phyloP scores from a whole-genome alignment of 2,113 vertebrate genomes.

The Paracanthobrama guichenoti region DNA sequence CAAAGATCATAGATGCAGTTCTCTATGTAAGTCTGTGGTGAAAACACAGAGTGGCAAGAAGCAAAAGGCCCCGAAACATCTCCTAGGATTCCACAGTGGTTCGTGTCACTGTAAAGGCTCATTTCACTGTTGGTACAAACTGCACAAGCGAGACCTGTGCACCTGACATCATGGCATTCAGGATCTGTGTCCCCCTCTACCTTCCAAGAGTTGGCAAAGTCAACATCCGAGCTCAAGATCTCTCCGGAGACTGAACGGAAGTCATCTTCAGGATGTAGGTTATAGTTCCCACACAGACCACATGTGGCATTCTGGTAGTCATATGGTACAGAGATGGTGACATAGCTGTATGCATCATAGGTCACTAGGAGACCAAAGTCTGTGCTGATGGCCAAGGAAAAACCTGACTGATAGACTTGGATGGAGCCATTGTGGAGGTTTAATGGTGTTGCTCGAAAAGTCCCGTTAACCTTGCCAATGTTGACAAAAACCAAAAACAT shows the following conservation, averaged over 20 bases:
- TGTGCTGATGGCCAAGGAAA: conserved; percentile 60
- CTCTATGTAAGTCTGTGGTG: conserved; percentile 51
- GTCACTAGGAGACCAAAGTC: conserved; percentile 67
- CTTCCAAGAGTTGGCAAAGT: conserved; percentile 67
- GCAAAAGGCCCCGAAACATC: conserved; percentile 64
- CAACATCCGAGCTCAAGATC: conserved; percentile 59
- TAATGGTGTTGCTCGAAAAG: conserved; percentile 58
- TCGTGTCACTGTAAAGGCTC: conserved; percentile 45
- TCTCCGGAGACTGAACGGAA: conserved; percentile 55
- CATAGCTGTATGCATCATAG: conserved; percentile 59
- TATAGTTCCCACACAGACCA: conserved; percentile 68
- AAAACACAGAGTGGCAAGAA: conserved; percentile 50
- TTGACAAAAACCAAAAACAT: neutral
- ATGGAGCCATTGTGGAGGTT: conserved; percentile 57
- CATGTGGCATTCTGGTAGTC: conserved; percentile 63
- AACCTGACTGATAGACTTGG: conserved; percentile 61
- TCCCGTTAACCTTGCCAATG: conserved; percentile 63
- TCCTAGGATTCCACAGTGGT: conserved; percentile 63
- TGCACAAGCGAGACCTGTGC: conserved; percentile 60
- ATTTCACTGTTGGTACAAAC: conserved; percentile 42
- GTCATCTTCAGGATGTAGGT: conserved; percentile 59
- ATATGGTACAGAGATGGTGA: conserved; percentile 59
- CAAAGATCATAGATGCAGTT: conserved; percentile 69
- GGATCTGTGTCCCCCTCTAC: conserved; percentile 40
- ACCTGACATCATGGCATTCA: conserved; percentile 19